phyloP scores from a whole-genome alignment of 2,113 vertebrate species.

The Ramphastos sulfuratus region DNA sequence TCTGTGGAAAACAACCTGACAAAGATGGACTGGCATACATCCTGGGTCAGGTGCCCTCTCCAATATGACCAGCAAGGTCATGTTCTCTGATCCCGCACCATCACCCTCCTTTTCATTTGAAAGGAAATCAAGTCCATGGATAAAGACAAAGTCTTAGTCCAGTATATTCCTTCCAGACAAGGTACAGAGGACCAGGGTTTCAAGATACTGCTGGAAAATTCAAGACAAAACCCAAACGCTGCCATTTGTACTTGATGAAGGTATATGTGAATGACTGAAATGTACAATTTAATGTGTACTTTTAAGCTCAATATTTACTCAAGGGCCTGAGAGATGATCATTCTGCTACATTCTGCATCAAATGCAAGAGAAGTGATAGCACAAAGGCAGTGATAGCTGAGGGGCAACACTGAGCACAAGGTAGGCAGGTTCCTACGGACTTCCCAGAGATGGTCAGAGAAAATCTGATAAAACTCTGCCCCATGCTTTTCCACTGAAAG shows the following conservation, averaged over 20 bases:
- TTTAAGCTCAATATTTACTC: not conserved
- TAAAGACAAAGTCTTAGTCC: not conserved
- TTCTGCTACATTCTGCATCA: not conserved
- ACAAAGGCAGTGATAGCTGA: not conserved
- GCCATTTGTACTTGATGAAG: not conserved
- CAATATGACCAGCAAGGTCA: not conserved
- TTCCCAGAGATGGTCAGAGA: not conserved
- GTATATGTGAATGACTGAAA: not conserved
- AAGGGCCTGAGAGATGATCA: not conserved
- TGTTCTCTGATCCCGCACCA: not conserved
- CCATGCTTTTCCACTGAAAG: not conserved
- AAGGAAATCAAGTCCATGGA: not conserved
- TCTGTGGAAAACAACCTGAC: not conserved
- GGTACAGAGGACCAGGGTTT: not conserved
- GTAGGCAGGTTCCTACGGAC: not conserved
- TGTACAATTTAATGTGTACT: rapidly evolving
- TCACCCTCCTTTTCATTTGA: not conserved
- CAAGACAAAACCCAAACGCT: not conserved
- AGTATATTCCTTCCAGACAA: rapidly evolving
- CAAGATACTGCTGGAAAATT: not conserved
- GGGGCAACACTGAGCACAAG: rapidly evolving
- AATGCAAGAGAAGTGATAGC: not conserved
- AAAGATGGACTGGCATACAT: not conserved
- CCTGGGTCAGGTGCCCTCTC: not conserved
- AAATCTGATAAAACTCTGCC: not conserved